Evolutionary conservation across 2,888 invertebrate genomes (phyloP), one percentile per base, ranked within the genome.

Genomic region (Incurvaria masculella): DNA sequence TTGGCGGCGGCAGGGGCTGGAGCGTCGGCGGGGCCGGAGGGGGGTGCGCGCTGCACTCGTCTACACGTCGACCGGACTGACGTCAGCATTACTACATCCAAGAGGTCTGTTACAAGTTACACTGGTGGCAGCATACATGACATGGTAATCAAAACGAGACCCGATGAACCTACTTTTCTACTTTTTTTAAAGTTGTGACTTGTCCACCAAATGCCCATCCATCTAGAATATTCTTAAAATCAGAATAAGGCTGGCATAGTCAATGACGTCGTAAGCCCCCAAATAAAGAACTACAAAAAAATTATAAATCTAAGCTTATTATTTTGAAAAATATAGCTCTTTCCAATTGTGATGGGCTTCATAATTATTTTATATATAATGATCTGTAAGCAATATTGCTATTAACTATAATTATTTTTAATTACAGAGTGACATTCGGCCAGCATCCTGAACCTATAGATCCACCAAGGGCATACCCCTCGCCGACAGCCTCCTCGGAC

Each of bases 41-140:
- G 33, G 3, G 58, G 63, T 33, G 70, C 72, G 54, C 70, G 72
- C 27, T 71, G 73, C 56, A 59, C 75, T 41, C 72, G 75, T 55
- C 71, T 76, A 73, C 74, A 76, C 52, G 66, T 76, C 55, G 78
- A 78, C 58, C 75, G 74, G 57, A 69, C 69, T 2, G 76, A 76
- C 63, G 61, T 75, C 52, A 78, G 78, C 59, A 69, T 75, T 26
- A 69, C 71, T 42, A 78, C 78, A 60, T 71, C 76, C 76, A 75
- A 61, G 49, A 48, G 21, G 39, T 18, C 10, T 26, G 16, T 20
- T 42, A 26, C n/a, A n/a, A 16, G 6, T 8, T 39, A n/a, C 18
- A 39, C n/a, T n/a, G n/a, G n/a, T n/a, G n/a, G n/a, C n/a, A n/a
- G n/a, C n/a, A n/a, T n/a, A n/a, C n/a, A n/a, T n/a, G n/a, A n/a